Conservation (phyloP, 2,113 vertebrate species). For the Percina caprodes region DNA sequence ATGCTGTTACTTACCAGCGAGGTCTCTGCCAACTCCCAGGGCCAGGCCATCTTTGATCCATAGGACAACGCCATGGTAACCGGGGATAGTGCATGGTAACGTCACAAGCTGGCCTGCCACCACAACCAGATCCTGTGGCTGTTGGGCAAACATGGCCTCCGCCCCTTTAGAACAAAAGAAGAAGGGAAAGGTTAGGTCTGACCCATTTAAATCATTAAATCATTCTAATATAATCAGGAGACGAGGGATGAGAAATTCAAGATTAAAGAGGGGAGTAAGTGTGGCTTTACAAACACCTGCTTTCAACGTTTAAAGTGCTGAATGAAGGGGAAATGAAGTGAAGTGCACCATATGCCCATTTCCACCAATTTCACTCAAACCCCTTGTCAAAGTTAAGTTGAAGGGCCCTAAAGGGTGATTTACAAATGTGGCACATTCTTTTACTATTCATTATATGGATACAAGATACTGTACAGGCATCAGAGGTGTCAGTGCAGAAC, state of each 20-base stretch:
- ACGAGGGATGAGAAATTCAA: constrained; percentile 1
- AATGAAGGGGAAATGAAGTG: constrained; percentile 1
- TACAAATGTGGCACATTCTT: constrained; percentile 55
- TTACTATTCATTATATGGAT: constrained; percentile 46
- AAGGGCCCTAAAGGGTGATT: constrained; percentile 42
- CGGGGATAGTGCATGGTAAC: constrained; percentile 92
- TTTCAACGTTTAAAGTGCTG: constrained; percentile 19
- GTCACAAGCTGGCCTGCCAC: constrained; percentile 95
- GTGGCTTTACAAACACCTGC: constrained; percentile 27
- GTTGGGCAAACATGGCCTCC: constrained; percentile 92
- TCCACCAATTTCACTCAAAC: constrained; percentile 59
- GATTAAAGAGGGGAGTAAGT: constrained; percentile 6
- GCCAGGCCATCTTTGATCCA: constrained; percentile 98
- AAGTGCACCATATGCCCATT: constrained; percentile 42
- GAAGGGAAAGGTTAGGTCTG: background rate
- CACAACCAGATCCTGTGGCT: constrained; percentile 97
- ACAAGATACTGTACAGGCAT: constrained; percentile 41
- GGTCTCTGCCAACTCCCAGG: constrained; percentile 94
- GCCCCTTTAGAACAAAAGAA: constrained; percentile 80
- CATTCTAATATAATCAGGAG: constrained; percentile 1
- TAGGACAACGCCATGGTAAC: constrained; percentile 94
- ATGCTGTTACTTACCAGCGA: constrained; percentile 88
- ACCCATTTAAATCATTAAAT: background rate
- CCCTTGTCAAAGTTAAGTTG: constrained; percentile 45
- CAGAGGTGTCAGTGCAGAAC: constrained; percentile 54